Percentiles rank a stretch among this genome's conserved stretches.
phyloP scores from a whole-genome alignment of 2,797 vertebrate genomes.

The Poecilia velifera region DNA sequence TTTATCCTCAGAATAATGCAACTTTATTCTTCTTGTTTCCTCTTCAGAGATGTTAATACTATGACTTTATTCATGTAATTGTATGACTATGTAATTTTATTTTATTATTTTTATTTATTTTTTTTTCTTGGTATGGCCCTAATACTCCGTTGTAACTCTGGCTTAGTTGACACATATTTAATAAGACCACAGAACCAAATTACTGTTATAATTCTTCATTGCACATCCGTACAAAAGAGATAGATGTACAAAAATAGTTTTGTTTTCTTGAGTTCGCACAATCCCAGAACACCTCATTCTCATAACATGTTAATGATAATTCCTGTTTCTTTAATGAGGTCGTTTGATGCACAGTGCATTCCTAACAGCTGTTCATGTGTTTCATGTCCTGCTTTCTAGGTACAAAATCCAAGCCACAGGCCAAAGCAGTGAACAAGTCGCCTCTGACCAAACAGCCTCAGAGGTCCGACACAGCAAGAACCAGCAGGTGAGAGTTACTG shows the following conservation, averaged over 20 bases:
- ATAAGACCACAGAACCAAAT: background rate
- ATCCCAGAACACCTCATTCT: background rate
- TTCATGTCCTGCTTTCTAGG: conserved; percentile 62
- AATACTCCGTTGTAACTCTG: background rate
- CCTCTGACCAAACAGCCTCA: conserved; percentile 70
- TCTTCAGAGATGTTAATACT: too few species aligned
- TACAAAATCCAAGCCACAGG: conserved; percentile 73
- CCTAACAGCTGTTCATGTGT: conserved; percentile 3
- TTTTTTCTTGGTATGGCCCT: too few species aligned
- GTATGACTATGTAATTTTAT: too few species aligned
- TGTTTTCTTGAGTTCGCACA: background rate
- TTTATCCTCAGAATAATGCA: too few species aligned
- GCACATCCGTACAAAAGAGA: background rate
- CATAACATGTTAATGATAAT: background rate
- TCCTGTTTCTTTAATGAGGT: background rate
- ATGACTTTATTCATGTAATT: too few species aligned
- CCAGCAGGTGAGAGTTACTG: conserved; percentile 74
- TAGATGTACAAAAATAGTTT: background rate
- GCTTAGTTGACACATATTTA: background rate
- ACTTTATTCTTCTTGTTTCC: too few species aligned
- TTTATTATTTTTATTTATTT: too few species aligned
- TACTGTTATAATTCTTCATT: background rate
- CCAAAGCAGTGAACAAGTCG: conserved; percentile 71
- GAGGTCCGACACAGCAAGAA: conserved; percentile 73
- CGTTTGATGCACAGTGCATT: background rate